phyloP scores from a whole-genome alignment of 2,888 invertebrate species.

The Cryptocephalus primarius region DNA sequence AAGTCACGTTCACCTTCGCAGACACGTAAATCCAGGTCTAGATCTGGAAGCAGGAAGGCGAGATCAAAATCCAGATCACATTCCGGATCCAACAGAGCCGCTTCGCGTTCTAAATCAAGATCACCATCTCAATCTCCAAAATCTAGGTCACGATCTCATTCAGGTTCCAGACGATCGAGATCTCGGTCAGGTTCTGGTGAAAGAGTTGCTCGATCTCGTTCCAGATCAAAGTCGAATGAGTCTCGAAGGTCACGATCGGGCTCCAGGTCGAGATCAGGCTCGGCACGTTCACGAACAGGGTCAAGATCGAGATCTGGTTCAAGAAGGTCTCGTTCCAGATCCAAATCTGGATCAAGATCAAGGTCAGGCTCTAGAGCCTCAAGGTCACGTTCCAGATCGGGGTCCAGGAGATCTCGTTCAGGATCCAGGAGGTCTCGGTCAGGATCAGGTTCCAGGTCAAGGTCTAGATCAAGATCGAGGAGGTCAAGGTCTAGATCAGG shows the following conservation, averaged over 20 bases:
- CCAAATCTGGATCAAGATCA: conserved; percentile 18
- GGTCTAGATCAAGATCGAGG: conserved; percentile 6
- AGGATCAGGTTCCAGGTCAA: conserved; percentile 17
- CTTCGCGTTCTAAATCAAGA: conserved; percentile 16
- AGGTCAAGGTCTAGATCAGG: conserved; percentile 7
- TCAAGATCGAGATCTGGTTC: conserved; percentile 23
- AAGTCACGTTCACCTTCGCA: too few species aligned
- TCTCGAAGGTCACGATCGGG: conserved; percentile 24
- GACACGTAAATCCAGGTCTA: conserved; percentile 7
- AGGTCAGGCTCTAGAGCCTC: conserved; percentile 15
- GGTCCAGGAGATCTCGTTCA: conserved; percentile 16
- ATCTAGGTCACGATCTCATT: conserved; percentile 6
- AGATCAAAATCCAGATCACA: conserved; percentile 18
- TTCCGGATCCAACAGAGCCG: conserved; percentile 21
- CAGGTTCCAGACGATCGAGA: conserved; percentile 5
- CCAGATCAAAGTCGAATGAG: conserved; percentile 21
- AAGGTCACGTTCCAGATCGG: conserved; percentile 27
- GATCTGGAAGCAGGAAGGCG: conserved; percentile 14
- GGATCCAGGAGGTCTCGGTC: conserved; percentile 17
- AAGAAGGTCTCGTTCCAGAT: conserved; percentile 27
- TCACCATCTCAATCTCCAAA: conserved; percentile 12
- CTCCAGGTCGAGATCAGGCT: conserved; percentile 22
- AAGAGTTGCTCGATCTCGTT: conserved; percentile 1
- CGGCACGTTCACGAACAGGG: conserved; percentile 22
- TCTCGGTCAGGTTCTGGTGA: conserved; percentile 7